Conservation (phyloP, 2,113 vertebrate genomes). For the Catharus fuscescens region DNA sequence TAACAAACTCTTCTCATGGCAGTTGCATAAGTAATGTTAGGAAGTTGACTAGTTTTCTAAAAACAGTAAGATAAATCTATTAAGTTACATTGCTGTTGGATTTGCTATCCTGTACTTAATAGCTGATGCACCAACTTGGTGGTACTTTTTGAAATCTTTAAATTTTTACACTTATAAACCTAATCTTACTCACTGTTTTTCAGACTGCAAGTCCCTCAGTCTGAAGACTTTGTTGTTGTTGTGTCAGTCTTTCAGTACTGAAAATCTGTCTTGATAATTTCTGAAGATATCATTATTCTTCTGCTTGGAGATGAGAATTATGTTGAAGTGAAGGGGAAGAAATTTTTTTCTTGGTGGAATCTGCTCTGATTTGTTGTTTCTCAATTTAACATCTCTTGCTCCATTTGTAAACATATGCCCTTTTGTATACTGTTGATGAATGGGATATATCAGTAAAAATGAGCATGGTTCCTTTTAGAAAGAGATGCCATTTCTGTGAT, state of each 20-base stretch:
- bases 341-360: not conserved
- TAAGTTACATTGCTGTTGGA: not conserved
- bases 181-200: not conserved
- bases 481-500: not conserved
- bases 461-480: not conserved
- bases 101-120: not conserved
- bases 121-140: not conserved
- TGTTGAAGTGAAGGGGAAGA: not conserved
- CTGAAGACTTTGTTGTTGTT: not conserved
- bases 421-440: not conserved
- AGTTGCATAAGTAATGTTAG: not conserved
- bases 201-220: not conserved
- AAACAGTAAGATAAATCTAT: not conserved
- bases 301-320: not conserved
- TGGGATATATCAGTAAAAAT: not conserved
- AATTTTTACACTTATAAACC: not conserved
- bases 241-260: not conserved
- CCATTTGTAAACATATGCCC: fast-evolving
- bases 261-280: not conserved
- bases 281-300: not conserved
- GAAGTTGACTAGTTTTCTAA: not conserved
- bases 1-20: not conserved
- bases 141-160: not conserved
- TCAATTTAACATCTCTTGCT: not conserved
- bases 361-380: not conserved